Conservation (phyloP, 2,113 vertebrate species). For the Dryoscopus gambensis region DNA sequence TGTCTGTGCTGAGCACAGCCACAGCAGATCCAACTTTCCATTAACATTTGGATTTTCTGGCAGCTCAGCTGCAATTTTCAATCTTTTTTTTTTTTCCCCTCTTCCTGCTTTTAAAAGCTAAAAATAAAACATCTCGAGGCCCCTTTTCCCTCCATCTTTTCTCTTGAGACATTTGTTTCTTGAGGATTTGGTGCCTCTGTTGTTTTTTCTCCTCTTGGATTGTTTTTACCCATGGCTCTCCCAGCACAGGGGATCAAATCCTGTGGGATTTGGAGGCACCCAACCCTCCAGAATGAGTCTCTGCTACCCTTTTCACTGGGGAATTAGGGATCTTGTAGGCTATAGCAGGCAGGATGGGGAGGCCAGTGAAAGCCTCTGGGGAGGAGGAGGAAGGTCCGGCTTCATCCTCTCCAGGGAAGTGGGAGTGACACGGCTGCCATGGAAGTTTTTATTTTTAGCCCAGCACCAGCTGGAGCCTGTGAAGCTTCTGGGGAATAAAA, state of each 20-base stretch:
- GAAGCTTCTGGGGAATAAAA: not conserved
- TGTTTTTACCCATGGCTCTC: not conserved
- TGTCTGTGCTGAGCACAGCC: not conserved
- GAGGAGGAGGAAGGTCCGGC: not conserved
- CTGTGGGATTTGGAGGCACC: not conserved
- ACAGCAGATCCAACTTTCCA: constrained; percentile 39
- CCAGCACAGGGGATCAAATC: not conserved
- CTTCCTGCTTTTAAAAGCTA: constrained; percentile 56
- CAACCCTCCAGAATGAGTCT: not conserved
- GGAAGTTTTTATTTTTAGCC: constrained; percentile 24
- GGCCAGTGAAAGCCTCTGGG: not conserved
- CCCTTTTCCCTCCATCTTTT: constrained; percentile 12
- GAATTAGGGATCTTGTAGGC: not conserved
- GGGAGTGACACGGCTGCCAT: not conserved
- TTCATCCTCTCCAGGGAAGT: not conserved
- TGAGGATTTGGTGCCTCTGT: not conserved
- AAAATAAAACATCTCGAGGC: constrained; percentile 45
- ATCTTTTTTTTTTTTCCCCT: not conserved
- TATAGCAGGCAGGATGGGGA: not conserved
- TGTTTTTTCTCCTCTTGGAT: not conserved
- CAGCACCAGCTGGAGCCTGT: not conserved
- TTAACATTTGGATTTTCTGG: constrained; percentile 20
- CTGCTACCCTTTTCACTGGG: not conserved
- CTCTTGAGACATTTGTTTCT: not conserved
- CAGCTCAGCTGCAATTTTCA: not conserved